Evolutionary conservation across 2,797 vertebrate species (phyloP).

Genomic region (Taenioides sp.): DNA sequence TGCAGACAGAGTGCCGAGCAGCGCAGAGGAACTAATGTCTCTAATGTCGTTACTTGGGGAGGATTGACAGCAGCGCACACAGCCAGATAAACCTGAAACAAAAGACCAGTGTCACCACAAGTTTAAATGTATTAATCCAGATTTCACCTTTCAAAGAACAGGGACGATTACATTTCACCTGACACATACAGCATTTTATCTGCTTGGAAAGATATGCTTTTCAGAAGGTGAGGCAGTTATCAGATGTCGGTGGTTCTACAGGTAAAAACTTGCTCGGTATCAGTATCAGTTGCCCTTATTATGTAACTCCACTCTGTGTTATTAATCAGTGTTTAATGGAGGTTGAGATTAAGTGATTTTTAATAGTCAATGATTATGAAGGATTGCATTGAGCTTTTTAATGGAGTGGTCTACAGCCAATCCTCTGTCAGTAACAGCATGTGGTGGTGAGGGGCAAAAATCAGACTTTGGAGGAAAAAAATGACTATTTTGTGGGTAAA

Average conservation of each 20-base stretch:
- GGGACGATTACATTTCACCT: conserved; percentile 39
- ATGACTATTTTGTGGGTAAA: background rate
- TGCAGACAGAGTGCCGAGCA: conserved; percentile 48
- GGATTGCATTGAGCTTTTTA: background rate
- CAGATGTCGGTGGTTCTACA: conserved; percentile 27
- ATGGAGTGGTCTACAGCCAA: background rate
- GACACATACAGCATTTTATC: conserved; percentile 28
- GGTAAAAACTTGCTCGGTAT: conserved; percentile 12
- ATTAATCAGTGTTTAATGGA: background rate
- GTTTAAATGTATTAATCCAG: conserved; percentile 32
- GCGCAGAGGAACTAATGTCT: conserved; percentile 37
- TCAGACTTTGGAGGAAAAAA: background rate
- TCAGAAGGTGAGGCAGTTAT: conserved; percentile 46
- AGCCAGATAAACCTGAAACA: conserved; percentile 61
- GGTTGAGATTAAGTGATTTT: too few species aligned
- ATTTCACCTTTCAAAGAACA: conserved; percentile 56
- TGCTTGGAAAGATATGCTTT: conserved; percentile 39
- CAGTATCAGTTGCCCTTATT: background rate
- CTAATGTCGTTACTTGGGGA: conserved; percentile 19
- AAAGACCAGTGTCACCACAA: conserved; percentile 53
- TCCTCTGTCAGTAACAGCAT: background rate
- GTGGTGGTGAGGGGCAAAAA: background rate
- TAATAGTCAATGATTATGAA: too few species aligned
- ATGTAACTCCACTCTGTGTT: background rate
- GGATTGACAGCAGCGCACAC: conserved; percentile 40